Evolutionary conservation across 2,113 vertebrate species (phyloP), one percentile per base, ranked within the genome.

Genomic region (Saguinus imperator): DNA sequence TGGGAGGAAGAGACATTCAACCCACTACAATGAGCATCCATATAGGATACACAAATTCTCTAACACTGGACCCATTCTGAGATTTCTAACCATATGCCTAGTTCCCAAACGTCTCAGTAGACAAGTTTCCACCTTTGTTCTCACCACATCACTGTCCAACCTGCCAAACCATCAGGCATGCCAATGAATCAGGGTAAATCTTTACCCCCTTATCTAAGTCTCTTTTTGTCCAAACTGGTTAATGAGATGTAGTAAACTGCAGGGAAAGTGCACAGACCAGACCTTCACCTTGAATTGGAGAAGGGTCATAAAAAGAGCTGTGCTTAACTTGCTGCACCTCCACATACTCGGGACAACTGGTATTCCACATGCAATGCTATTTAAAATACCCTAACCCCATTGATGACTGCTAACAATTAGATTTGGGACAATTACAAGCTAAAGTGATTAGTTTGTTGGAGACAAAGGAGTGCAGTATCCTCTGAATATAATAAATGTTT

Each of bases 401-500:
- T 80, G 48, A 57, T 16, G 5, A 58, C 5, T 27, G 50, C 35
- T 82, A 75, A 80, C 80, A 57, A 45, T n/a, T 8, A 61, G n/a
- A 58, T 94, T 55, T 80, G 14, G 18, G 66, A 89, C 10, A 50
- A 76, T 45, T 89, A 72, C 25, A 20, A 23, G 7, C 48, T 66
- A 43, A 64, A 48, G 50, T 45, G 50, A 64, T 70, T 83, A 75
- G 27, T 83, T 55, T 43, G 9, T 72, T 48, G 66, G 73, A 61
- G 21, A 84, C 7, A 27, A 1, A 55, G 21, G n/a, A 55, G 23
- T 48, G 8, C 23, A 10, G 77, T 35, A 43, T 73, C n/a, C 17
- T 95, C 64, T 86, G 55, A 85, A 92, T 50, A 82, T 17, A 55
- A 80, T 50, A 95, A 94, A 73, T 55, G 11, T 86, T 93, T 81